Evolutionary conservation across 2,797 vertebrate genomes (phyloP).

Genomic region (Gila robusta): DNA sequence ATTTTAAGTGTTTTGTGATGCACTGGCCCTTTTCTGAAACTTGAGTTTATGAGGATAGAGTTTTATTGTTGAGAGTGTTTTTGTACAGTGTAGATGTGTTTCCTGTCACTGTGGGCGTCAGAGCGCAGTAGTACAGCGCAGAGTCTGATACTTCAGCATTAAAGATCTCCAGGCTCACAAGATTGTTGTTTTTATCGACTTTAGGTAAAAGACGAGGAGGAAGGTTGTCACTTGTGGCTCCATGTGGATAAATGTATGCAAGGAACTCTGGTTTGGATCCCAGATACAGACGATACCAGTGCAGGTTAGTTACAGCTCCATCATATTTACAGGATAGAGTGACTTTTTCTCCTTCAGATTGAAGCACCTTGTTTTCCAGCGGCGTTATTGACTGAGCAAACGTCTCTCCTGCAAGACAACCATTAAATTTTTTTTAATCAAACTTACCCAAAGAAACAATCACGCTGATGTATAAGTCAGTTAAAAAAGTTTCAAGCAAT

Average conservation of each 20-base stretch:
- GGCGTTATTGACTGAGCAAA: background rate
- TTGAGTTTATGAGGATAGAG: background rate
- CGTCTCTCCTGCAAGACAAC: constrained; percentile 5
- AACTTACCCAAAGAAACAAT: background rate
- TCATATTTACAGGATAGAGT: constrained; percentile 35
- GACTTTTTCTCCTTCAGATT: constrained; percentile 14
- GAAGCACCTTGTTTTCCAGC: background rate
- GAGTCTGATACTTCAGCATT: background rate
- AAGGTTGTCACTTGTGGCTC: too few relatives aligned
- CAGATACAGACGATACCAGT: constrained; percentile 10
- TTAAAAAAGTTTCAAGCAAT: background rate
- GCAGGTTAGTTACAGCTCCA: too few relatives aligned
- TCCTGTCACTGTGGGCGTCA: constrained; percentile 15
- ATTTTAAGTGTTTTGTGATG: background rate
- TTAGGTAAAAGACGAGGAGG: too few relatives aligned
- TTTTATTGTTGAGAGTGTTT: background rate
- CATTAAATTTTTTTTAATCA: background rate
- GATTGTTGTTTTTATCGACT: too few relatives aligned
- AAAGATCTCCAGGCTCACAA: constrained; percentile 3
- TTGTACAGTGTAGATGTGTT: constrained; percentile 2
- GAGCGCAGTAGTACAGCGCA: background rate
- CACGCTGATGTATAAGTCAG: background rate
- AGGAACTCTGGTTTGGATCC: too few relatives aligned
- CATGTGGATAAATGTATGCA: too few relatives aligned
- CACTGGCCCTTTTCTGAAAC: background rate